A percentile compares a stretch with the other conserved stretches of the same genome.
phyloP scores from a whole-genome alignment of 2,797 vertebrate genomes.

The Schizopygopsis pylzovi region DNA sequence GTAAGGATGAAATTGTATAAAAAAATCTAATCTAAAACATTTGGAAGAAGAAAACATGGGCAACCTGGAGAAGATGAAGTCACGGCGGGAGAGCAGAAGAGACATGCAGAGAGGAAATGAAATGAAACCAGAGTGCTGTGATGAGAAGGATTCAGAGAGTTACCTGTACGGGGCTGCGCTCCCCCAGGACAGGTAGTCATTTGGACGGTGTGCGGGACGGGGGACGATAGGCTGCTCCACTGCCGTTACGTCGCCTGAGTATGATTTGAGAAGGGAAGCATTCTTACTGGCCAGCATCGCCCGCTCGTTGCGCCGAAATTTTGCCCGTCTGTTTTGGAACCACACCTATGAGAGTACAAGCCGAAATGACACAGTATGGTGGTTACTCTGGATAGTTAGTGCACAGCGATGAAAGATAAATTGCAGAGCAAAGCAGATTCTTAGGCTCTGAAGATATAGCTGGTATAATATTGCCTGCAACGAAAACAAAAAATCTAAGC shows the following conservation, averaged over 20 bases:
- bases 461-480: background rate
- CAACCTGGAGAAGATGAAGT: conserved; percentile 7
- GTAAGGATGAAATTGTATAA: background rate
- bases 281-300: conserved; percentile 99
- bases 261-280: conserved; percentile 95
- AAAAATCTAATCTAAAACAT: background rate
- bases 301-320: conserved; percentile 95
- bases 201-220: conserved; percentile 91
- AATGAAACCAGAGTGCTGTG: conserved; percentile 66
- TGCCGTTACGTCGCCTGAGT: conserved; percentile 92
- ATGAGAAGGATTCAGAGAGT: conserved; percentile 50
- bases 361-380: conserved; percentile 14
- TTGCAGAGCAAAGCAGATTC: conserved; percentile 24
- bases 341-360: conserved; percentile 83
- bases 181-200: conserved; percentile 98
- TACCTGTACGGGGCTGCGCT: conserved; percentile 95
- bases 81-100: conserved; percentile 6
- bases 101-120: conserved; percentile 67
- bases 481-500: background rate
- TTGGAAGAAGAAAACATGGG: background rate
- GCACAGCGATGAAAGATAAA: conserved; percentile 15
- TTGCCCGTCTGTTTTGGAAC: conserved; percentile 97
- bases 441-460: background rate
- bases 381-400: conserved; percentile 11
- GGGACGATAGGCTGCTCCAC: conserved; percentile 98